Evolutionary conservation across 2,888 invertebrate genomes (phyloP).

Genomic region (Mycalesis mineus): DNA sequence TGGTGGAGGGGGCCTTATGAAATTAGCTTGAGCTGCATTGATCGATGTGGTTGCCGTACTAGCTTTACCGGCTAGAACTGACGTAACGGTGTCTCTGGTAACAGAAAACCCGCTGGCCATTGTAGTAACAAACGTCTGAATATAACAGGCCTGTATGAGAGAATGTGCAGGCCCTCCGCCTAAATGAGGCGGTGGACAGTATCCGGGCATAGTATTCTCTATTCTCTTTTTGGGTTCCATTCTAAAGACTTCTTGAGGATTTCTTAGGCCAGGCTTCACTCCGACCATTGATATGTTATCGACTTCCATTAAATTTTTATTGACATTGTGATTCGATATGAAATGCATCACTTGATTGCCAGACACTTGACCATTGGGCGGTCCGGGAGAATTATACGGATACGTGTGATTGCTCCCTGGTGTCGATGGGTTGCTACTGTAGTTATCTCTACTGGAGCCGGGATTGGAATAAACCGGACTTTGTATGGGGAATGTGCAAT

Average conservation of each 20-base stretch:
- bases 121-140: constrained; percentile 67
- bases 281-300: constrained; percentile 75
- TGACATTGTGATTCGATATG: constrained; percentile 72
- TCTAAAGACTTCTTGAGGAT: constrained; percentile 49
- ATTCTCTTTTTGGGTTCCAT: constrained; percentile 51
- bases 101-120: constrained; percentile 86
- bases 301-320: constrained; percentile 73
- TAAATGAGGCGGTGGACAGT: constrained; percentile 69
- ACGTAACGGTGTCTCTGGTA: constrained; percentile 89
- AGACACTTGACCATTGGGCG: constrained; percentile 50
- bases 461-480: constrained; percentile 76
- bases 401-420: constrained; percentile 54
- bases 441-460: constrained; percentile 57
- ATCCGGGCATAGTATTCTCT: constrained; percentile 68
- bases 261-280: constrained; percentile 56
- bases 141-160: constrained; percentile 63
- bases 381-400: constrained; percentile 63
- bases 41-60: constrained; percentile 87
- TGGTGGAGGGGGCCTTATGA: constrained; percentile 60
- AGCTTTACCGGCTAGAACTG: constrained; percentile 85
- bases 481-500: constrained; percentile 60
- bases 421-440: constrained; percentile 58
- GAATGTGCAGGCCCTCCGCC: constrained; percentile 70
- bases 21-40: constrained; percentile 78
- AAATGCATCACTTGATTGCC: constrained; percentile 74